phyloP scores from a whole-genome alignment of 2,888 invertebrate species.

The Eilema sororculum region DNA sequence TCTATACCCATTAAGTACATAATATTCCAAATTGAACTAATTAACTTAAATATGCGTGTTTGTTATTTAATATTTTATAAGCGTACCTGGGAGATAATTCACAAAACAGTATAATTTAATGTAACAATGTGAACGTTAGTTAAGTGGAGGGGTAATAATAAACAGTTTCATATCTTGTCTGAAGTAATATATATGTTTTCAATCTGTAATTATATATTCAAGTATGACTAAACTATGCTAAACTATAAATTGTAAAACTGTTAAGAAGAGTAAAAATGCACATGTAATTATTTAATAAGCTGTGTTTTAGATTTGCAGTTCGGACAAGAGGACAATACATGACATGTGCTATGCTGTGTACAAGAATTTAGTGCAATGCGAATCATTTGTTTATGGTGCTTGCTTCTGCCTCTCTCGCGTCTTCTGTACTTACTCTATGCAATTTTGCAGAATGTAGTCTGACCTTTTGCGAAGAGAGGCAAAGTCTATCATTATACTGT shows the following conservation, averaged over 20 bases:
- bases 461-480: too few relatives aligned
- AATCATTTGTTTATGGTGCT: constrained; percentile 5
- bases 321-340: constrained; percentile 1
- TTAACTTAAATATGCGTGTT: constrained; percentile 3
- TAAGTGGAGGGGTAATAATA: constrained; percentile 29
- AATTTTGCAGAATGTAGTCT: too few relatives aligned
- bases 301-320: constrained; percentile 8
- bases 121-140: constrained; percentile 24
- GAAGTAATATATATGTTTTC: constrained; percentile 57
- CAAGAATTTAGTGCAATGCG: background rate
- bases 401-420: background rate
- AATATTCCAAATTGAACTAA: constrained; percentile 4
- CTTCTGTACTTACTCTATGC: too few relatives aligned
- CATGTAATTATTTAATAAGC: background rate
- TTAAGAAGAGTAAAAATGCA: background rate
- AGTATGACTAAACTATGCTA: constrained; percentile 17
- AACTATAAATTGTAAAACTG: background rate
- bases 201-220: constrained; percentile 53
- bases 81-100: constrained; percentile 54
- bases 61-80: constrained; percentile 14
- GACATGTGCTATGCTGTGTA: constrained; percentile 6
- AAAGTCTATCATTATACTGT: too few relatives aligned
- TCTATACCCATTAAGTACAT: background rate
- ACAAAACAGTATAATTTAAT: constrained; percentile 31
- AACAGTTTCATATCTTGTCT: constrained; percentile 50